Base-by-base conservation (phyloP, 2,797 vertebrate genomes). In the Schizopygopsis malacanthus region DNA sequence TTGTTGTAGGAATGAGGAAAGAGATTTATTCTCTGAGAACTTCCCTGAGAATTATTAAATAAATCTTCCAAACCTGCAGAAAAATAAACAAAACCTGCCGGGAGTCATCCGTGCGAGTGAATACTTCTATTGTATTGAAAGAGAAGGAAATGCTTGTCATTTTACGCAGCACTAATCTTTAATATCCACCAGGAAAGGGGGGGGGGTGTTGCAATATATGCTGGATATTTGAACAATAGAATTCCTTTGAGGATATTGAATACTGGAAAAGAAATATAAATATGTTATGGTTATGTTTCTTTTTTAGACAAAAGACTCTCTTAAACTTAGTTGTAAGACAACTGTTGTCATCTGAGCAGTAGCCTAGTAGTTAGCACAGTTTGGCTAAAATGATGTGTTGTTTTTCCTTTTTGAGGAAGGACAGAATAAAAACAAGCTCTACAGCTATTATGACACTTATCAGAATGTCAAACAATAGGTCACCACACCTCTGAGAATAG, bases 1-100 rank as follows among this genome's bases (percentile, higher is more conserved):
- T 67, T 47, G 79, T 79, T 41, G 13, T 59, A 82, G 45, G 80
- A 81, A 88, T 59, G 80, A 82, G 59, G 59, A 85, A 72, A 79
- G 13, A 12, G 28, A n/a, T 63, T 52, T 52, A 41, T 61, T 59
- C 9, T 72, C 45, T 25, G 50, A 79, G 18, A 47, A 79, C 28
- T 70, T 88, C 41, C 80, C 43, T 43, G 6, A 54, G 10, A 52
- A 28, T 1, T 70, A 76, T 39, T 61, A 13, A 76, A 84, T 4
- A 9, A 80, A 37, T 75, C 15, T 65, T 22, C 2, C 39, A 45
- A 84, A 52, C 33, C 50, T 54, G n/a, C 33, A 71, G 45, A 71
- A 18, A 71, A 56, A 41, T n/a, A 41, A 70, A 81, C n/a, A 0
- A 71, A 71, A 28, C 79, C 45, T 81, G 13, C 52, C 7, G 13